Conservation (phyloP, 2,888 invertebrate species). For the Parnassius apollo region DNA sequence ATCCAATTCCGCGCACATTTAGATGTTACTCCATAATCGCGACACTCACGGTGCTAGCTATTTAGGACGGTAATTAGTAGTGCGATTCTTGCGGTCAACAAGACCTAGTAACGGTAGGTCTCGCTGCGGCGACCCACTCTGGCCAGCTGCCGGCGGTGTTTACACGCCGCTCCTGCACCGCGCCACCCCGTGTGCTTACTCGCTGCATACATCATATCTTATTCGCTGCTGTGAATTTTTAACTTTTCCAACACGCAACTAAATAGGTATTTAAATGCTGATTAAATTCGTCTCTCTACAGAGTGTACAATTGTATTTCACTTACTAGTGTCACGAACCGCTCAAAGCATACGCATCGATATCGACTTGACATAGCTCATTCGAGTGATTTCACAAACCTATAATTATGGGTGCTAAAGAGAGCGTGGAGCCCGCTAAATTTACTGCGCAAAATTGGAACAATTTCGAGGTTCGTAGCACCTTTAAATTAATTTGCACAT, state of each 20-base stretch:
- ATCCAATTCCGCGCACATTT: conserved; percentile 63
- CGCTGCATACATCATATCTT: conserved; percentile 71
- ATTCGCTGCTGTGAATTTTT: conserved; percentile 77
- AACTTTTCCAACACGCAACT: conserved; percentile 67
- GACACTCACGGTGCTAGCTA: conserved; percentile 32
- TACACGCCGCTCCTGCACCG: conserved; percentile 66
- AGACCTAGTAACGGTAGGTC: conserved; percentile 40
- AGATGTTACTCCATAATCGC: conserved; percentile 34
- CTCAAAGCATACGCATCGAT: conserved; percentile 74
- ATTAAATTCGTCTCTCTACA: conserved; percentile 63
- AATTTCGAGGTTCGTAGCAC: conserved; percentile 87
- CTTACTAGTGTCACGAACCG: conserved; percentile 66
- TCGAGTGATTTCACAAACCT: conserved; percentile 74
- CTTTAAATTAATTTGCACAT: conserved; percentile 77
- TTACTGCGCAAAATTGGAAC: conserved; percentile 91
- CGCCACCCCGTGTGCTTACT: conserved; percentile 45
- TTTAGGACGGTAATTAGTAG: conserved; percentile 39
- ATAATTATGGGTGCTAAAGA: conserved; percentile 89
- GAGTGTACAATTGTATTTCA: conserved; percentile 69
- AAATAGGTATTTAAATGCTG: conserved; percentile 76
- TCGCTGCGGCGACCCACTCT: conserved; percentile 36
- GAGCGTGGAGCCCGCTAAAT: conserved; percentile 90
- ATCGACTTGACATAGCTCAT: conserved; percentile 72
- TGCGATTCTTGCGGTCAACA: conserved; percentile 34
- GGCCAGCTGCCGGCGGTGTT: conserved; percentile 72